Evolutionary conservation across 2,888 invertebrate genomes (phyloP), one percentile per base, ranked within the genome.

Genomic region (Drosophila affinis): DNA sequence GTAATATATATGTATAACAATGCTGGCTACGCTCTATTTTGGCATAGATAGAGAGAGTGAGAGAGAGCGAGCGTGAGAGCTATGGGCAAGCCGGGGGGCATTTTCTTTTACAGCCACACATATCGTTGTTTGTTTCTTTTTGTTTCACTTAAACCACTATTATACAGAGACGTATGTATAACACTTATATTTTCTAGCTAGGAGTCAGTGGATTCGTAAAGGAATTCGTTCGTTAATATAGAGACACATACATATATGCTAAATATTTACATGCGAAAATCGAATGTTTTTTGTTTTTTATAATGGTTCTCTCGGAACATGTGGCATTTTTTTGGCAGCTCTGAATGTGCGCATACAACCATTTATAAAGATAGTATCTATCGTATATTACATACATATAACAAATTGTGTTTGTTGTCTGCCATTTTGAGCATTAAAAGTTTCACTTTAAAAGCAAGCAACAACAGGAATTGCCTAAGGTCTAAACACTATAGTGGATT

Each of bases 361-460:
- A 39, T 34, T 14, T 10, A 9, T 53, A 18, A 17, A 9, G n/a
- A 29, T 52, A n/a, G 14, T 52, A 12, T 17, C 17, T 32, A 10
- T 32, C 10, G 14, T 51, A 10, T 32, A 29, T 51, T 17, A 17
- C 14, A 47, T 45, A 21, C 17, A 18, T 34, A 45, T 48, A 53
- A 17, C 27, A 44, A 54, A 46, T 39, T 75, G 39, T 49, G 39
- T n/a, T 12, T 34, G 32, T 34, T 54, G 48, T 56, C 46, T 72
- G 56, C 81, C 85, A 61, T 67, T 72, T 57, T 68, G 87, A 87
- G 87, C 87, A 87, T 89, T 89, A 75, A 80, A 87, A 77, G 78
- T 89, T 89, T 75, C 87, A 81, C 78, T 88, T 88, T 72, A 76
- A 39, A 86, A 83, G 88, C 88, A 71, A 78, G 61, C 72, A 77